These are phyloP conservation scores for Perithous albicinctus DNA, from an alignment of 2,888 invertebrate species.

Conservation along the genomic window DNA sequence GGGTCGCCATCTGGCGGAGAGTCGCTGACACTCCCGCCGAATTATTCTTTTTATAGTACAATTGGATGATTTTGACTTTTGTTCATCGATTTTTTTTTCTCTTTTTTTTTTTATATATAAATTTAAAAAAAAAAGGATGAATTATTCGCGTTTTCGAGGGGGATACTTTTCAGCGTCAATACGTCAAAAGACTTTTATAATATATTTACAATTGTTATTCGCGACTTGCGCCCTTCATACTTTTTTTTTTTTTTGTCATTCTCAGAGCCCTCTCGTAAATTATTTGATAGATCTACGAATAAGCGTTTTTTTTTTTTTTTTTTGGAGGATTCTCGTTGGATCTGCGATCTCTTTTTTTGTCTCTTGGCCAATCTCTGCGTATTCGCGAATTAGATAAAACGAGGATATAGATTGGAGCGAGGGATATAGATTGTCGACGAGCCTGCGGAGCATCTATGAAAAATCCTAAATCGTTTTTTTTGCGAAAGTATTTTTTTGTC, in stretches of 20 bases:
- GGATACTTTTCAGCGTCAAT: slow-evolving; percentile 30
- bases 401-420: not conserved
- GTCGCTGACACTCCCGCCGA: slow-evolving; percentile 10
- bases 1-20: not conserved
- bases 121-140: slow-evolving; percentile 8
- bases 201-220: slow-evolving; percentile 60
- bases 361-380: not conserved
- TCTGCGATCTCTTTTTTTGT: not conserved
- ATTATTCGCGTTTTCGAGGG: not conserved
- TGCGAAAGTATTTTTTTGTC: too few relatives aligned
- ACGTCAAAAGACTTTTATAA: slow-evolving; percentile 40
- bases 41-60: not conserved
- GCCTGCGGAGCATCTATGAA: slow-evolving; percentile 4
- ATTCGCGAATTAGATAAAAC: slow-evolving; percentile 2
- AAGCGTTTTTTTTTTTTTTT: too few relatives aligned
- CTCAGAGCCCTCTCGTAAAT: not conserved
- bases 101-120: too few relatives aligned
- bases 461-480: slow-evolving; percentile 28
- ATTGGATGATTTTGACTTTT: not conserved
- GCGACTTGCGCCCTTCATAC: slow-evolving; percentile 9
- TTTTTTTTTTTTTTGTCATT: too few relatives aligned
- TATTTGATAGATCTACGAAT: not conserved
- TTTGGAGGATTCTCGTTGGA: not conserved
- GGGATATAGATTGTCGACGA: not conserved
- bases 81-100: too few relatives aligned